These are phyloP conservation scores for Chaenocephalus aceratus DNA, from an alignment of 2,113 vertebrate genomes.

Conservation along the genomic window DNA sequence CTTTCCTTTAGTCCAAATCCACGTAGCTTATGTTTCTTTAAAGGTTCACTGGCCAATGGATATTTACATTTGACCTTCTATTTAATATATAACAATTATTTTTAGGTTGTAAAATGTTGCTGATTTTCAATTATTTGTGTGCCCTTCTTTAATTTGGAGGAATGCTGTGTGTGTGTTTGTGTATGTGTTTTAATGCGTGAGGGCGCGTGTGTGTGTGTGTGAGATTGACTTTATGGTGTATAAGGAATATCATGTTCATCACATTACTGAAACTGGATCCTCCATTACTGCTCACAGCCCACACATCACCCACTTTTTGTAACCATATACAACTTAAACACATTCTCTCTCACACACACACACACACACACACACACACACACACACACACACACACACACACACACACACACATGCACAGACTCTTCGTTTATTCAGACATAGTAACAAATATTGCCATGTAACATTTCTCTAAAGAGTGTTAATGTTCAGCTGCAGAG, in stretches of 20 bases:
- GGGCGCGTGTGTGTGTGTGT: too few relatives aligned
- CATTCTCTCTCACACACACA: constrained; percentile 65
- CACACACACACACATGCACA: constrained; percentile 44
- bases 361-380: constrained; percentile 33
- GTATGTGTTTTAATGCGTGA: too few relatives aligned
- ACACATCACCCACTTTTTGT: constrained; percentile 69
- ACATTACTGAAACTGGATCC: constrained; percentile 78
- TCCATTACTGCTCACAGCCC: constrained; percentile 75
- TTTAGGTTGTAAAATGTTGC: too few relatives aligned
- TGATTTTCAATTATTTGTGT: too few relatives aligned
- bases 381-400: constrained; percentile 42
- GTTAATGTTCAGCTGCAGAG: not conserved
- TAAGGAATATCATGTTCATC: constrained; percentile 79
- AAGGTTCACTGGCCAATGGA: too few relatives aligned
- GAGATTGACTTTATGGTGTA: constrained; percentile 44
- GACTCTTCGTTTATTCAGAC: constrained; percentile 18
- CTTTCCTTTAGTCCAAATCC: too few relatives aligned
- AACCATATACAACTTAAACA: constrained; percentile 62
- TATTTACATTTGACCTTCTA: too few relatives aligned
- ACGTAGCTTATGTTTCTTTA: too few relatives aligned
- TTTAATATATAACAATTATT: too few relatives aligned
- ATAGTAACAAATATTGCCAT: not conserved
- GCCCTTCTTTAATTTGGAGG: constrained; percentile 29
- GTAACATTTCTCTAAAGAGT: not conserved
- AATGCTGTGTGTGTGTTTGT: constrained; percentile 40